These are phyloP conservation scores for Rhinichthys osculus DNA, from an alignment of 2,797 vertebrate species.

Conservation along the genomic window DNA sequence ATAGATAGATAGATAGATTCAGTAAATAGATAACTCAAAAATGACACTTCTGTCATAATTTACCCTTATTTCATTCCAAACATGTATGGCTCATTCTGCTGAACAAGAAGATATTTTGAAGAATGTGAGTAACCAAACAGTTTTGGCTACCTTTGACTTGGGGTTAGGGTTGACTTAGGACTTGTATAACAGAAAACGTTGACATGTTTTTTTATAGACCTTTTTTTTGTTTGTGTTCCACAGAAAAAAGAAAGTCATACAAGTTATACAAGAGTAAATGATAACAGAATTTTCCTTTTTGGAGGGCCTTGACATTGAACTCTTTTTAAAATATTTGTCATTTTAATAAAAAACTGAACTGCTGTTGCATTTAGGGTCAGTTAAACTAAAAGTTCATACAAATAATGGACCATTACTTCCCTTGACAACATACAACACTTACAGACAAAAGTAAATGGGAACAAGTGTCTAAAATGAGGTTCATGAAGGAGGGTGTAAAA, in stretches of 20 bases:
- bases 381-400: not conserved
- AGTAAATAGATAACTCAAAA: not conserved
- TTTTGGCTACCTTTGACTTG: not conserved
- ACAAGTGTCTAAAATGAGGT: constrained; percentile 73
- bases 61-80: not conserved
- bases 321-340: no score
- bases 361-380: not conserved
- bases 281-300: not conserved
- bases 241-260: not conserved
- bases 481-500: constrained; percentile 64
- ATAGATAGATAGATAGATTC: not conserved
- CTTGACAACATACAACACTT: not conserved
- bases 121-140: not conserved
- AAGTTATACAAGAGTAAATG: not conserved
- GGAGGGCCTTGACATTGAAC: not conserved
- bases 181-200: not conserved
- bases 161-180: no score
- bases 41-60: not conserved
- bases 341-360: no score
- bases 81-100: not conserved
- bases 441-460: constrained; percentile 85
- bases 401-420: not conserved
- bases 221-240: not conserved
- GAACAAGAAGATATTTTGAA: not conserved
- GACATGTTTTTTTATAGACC: not conserved